Evolutionary conservation across 2,888 invertebrate genomes (phyloP), one percentile per base, ranked within the genome.

Genomic region (Andrena trimmerana): DNA sequence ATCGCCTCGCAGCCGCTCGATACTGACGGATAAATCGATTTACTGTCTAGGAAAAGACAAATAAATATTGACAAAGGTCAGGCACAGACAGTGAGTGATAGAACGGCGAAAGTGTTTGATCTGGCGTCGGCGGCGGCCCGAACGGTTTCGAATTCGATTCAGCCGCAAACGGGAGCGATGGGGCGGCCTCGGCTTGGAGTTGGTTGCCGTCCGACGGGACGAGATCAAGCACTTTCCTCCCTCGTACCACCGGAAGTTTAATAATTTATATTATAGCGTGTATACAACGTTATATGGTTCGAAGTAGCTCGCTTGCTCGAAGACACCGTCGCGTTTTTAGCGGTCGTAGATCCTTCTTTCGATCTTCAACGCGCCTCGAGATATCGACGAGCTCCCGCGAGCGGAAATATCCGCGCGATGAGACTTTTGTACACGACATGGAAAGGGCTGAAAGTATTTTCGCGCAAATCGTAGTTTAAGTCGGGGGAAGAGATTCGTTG

Each of bases 51-150:
- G 75, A 79, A 79, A 78, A 78, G 78, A 82, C 76, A 87, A 85
- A 85, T 75, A 75, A 88, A 88, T 73, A 84, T 81, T 78, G 83
- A 83, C 80, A 89, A 89, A 90, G 90, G 90, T 91, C 90, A 93
- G 93, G 93, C 93, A 93, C 93, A 91, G 91, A 90, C 90, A 93
- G 91, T 90, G 89, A 90, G 91, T 83, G 87, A 85, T 76, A 80
- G 52, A 67, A 66, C 54, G 60, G 50, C 81, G 76, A 78, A 82
- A 86, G 80, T 71, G 62, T 86, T 75, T 75, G 78, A 88, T 81
- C 27, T 20, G 16, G 36, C n/a, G 7, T 54, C 13, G 31, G 16
- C 1, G 59, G 20, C 10, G 8, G 10, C 3, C 2, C 8, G 16
- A 31, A 31, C 57, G 59, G 6, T 42, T 3, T 1, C 27, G 5